These are phyloP conservation scores for Crocuta crocuta DNA, from an alignment of 2,113 vertebrate genomes.

Conservation along the genomic window DNA sequence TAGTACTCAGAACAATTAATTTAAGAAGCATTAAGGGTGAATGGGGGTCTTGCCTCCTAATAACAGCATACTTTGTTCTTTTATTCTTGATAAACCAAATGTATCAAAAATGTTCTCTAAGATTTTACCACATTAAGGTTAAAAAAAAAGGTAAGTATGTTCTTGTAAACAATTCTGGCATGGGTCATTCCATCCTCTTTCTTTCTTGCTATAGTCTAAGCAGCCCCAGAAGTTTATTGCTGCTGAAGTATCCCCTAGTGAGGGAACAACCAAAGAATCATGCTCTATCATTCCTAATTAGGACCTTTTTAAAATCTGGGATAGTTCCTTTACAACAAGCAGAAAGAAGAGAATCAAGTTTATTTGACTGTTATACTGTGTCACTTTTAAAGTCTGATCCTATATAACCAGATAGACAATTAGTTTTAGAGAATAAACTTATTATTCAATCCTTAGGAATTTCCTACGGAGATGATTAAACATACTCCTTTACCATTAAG, in stretches of 20 bases:
- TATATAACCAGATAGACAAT: neutral
- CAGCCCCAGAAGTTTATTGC: neutral
- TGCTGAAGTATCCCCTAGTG: neutral
- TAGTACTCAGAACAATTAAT: neutral
- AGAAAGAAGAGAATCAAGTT: neutral
- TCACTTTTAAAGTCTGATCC: neutral
- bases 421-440: neutral
- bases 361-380: neutral
- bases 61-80: neutral
- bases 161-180: neutral
- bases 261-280: neutral
- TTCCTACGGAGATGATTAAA: neutral
- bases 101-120: neutral
- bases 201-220: neutral
- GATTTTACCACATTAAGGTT: neutral
- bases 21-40: neutral
- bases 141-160: neutral
- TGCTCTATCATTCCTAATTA: neutral
- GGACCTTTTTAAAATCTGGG: neutral
- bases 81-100: neutral
- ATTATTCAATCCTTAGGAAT: neutral
- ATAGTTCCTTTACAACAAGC: neutral
- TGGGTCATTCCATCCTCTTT: neutral
- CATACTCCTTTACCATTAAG: neutral
- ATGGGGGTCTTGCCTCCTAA: neutral